Evolutionary conservation across 2,797 vertebrate species (phyloP).

Genomic region (Spinus pinus): DNA sequence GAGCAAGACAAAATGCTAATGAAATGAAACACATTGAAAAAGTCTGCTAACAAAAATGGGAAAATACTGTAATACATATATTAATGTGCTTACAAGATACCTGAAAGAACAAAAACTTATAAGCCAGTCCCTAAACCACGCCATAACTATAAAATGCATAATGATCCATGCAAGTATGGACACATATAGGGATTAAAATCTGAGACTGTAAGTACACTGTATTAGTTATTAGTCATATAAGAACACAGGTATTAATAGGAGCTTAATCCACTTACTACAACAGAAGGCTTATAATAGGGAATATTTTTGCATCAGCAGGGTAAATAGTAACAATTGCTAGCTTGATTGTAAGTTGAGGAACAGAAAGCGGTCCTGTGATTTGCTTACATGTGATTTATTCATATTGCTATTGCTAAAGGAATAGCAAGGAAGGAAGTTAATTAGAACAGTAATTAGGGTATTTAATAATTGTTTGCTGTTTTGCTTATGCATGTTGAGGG

Average conservation of each 20-base stretch:
- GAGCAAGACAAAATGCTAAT: neutral
- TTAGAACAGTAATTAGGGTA: neutral
- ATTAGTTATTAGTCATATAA: neutral
- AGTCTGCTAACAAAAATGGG: neutral
- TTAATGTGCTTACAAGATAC: neutral
- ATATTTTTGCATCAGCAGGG: neutral
- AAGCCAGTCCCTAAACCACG: neutral
- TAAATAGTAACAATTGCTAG: neutral
- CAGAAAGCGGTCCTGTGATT: neutral
- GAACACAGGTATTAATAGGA: neutral
- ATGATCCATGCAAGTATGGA: neutral
- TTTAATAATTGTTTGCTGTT: neutral
- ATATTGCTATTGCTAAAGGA: neutral
- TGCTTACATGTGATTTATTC: neutral
- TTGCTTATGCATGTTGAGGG: neutral
- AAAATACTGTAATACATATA: neutral
- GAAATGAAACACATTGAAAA: neutral
- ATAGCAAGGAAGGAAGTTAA: neutral
- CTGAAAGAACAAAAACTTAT: neutral
- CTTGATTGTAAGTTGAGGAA: neutral
- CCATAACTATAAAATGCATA: neutral
- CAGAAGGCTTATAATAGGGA: neutral
- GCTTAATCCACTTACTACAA: neutral
- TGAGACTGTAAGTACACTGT: neutral
- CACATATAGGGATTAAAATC: neutral